phyloP scores from a whole-genome alignment of 1,140 invertebrate species.

The Heliconius nattereri region DNA sequence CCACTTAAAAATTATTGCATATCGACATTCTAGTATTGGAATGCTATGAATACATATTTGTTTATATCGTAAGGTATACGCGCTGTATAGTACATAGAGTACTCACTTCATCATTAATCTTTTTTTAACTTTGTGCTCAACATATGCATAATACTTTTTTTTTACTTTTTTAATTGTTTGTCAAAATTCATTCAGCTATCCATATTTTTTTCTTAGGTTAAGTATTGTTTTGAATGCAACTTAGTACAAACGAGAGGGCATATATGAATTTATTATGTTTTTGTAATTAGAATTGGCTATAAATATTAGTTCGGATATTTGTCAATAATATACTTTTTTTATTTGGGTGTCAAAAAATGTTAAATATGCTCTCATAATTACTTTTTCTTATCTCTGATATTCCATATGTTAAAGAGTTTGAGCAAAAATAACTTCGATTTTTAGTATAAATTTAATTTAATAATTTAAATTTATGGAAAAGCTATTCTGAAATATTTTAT shows the following conservation, averaged over 20 bases:
- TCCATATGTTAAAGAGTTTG: too few relatives aligned
- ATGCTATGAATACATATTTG: conserved; percentile 36
- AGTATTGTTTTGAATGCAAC: background rate
- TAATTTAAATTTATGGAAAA: background rate
- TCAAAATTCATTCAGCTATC: conserved; percentile 6
- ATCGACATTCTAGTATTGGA: conserved; percentile 39
- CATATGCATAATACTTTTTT: background rate
- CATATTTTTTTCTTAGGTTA: conserved; percentile 2
- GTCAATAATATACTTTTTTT: background rate
- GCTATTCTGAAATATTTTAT: background rate
- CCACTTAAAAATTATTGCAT: background rate
- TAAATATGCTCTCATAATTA: too few relatives aligned
- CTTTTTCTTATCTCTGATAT: too few relatives aligned
- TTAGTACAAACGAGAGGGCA: conserved; percentile 6
- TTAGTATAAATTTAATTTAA: too few relatives aligned
- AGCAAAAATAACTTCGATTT: too few relatives aligned
- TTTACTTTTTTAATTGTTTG: background rate
- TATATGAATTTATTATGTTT: background rate
- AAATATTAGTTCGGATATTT: background rate
- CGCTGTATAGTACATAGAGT: conserved; percentile 1
- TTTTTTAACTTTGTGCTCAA: background rate
- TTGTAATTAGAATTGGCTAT: background rate
- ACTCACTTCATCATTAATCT: background rate
- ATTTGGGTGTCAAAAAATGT: too few relatives aligned
- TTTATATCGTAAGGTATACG: conserved; percentile 35